Percentiles rank a stretch among this genome's conserved stretches.
Conservation (phyloP, 1,140 invertebrate genomes). For the Bombus waltoni region DNA sequence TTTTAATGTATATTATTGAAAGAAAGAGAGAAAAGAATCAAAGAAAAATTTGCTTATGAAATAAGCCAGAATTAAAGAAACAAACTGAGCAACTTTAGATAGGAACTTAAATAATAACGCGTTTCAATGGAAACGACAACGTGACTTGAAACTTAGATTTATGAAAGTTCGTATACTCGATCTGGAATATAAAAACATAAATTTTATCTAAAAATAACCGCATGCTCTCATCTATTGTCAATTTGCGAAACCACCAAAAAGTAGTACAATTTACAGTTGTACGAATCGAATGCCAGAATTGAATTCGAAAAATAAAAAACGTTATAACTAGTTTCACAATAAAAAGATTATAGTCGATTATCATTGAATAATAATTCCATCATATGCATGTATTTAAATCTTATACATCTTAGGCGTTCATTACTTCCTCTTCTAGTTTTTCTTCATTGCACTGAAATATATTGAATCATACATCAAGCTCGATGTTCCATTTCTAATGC, state of each 20-base stretch:
- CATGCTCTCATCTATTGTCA: background rate
- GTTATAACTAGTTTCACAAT: background rate
- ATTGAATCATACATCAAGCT: background rate
- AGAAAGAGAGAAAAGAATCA: too few species aligned
- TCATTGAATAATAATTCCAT: background rate
- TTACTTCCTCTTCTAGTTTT: background rate
- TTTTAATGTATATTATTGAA: too few species aligned
- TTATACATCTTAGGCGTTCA: background rate
- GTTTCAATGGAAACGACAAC: too few species aligned
- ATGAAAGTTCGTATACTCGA: too few species aligned
- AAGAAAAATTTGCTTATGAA: too few species aligned
- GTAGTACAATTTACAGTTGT: background rate
- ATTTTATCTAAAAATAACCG: slow-evolving; percentile 14
- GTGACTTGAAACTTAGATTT: too few species aligned
- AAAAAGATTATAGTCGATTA: background rate
- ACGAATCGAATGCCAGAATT: too few species aligned
- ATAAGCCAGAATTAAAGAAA: too few species aligned
- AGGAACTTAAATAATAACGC: too few species aligned
- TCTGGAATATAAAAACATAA: background rate
- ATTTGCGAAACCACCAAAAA: background rate
- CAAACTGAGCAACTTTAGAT: too few species aligned
- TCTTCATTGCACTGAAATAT: background rate
- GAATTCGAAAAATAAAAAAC: background rate
- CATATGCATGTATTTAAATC: background rate
- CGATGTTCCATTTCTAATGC: background rate